Evolutionary conservation across 2,888 invertebrate species (phyloP).

Genomic region (Scaptodrosophila latifasciaeformis): DNA sequence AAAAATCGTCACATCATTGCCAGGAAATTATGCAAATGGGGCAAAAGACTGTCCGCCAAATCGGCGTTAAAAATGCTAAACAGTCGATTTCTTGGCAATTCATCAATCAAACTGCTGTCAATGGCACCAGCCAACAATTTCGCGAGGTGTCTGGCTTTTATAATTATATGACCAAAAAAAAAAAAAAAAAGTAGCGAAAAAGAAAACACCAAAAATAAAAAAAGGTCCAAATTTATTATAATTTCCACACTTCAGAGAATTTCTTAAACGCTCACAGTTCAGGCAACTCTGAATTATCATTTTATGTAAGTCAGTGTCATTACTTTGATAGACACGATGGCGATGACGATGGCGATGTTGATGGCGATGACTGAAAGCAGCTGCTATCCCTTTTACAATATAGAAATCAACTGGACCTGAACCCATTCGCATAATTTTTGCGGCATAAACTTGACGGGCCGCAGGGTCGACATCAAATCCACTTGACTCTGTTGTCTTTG

Average conservation of each 20-base stretch:
- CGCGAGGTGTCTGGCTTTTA: constrained; percentile 53
- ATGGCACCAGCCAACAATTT: constrained; percentile 37
- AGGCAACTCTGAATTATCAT: constrained; percentile 31
- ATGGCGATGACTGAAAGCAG: constrained; percentile 17
- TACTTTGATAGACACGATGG: constrained; percentile 60
- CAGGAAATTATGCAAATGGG: constrained; percentile 39
- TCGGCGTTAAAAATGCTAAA: constrained; percentile 42
- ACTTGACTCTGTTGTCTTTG: neutral
- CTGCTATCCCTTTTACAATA: too few species aligned
- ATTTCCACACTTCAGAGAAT: constrained; percentile 55
- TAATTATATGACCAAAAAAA: constrained; percentile 37
- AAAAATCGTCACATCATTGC: neutral
- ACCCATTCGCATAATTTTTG: neutral
- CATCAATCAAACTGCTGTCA: constrained; percentile 60
- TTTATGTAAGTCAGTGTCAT: constrained; percentile 44
- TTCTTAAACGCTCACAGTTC: neutral
- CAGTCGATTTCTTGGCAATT: constrained; percentile 28
- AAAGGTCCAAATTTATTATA: constrained; percentile 56
- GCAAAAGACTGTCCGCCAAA: constrained; percentile 28
- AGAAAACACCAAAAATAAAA: constrained; percentile 16
- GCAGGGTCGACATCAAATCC: constrained; percentile 18
- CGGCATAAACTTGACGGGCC: constrained; percentile 35
- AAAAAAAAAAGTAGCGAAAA: constrained; percentile 10
- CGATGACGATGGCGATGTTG: too few species aligned
- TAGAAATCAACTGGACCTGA: constrained; percentile 3